Percentiles rank a stretch among this genome's conserved stretches.
Conservation (phyloP, 2,113 vertebrate species). For the Corythoichthys haematopterus region DNA sequence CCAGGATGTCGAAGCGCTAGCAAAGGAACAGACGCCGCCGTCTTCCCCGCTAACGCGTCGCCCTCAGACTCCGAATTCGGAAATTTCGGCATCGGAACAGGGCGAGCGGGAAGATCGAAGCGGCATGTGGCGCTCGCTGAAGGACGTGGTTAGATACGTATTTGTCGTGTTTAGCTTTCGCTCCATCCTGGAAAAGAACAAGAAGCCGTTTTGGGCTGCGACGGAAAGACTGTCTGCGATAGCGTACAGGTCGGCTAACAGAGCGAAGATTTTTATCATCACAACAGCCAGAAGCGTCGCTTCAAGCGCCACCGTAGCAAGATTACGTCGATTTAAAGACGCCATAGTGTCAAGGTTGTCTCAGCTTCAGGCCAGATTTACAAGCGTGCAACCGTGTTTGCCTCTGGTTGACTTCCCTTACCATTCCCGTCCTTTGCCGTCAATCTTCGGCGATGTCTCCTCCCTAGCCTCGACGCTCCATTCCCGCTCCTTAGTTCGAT, state of each 20-base stretch:
- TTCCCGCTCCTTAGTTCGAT: constrained; percentile 20
- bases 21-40: constrained; percentile 7
- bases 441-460: constrained; percentile 9
- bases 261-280: constrained; percentile 8
- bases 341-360: constrained; percentile 3
- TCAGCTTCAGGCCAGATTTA: constrained; percentile 12
- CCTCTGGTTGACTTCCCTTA: background rate
- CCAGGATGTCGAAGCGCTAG: constrained; percentile 20
- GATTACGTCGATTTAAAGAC: constrained; percentile 13
- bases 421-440: constrained; percentile 13
- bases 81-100: constrained; percentile 20
- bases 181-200: constrained; percentile 23
- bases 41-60: background rate
- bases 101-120: background rate
- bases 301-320: background rate
- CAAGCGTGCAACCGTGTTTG: background rate
- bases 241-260: constrained; percentile 6
- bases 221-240: constrained; percentile 24
- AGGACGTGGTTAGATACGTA: constrained; percentile 42
- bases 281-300: background rate
- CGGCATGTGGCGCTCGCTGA: constrained; percentile 36
- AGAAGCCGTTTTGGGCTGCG: constrained; percentile 16
- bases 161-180: constrained; percentile 49
- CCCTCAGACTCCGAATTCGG: constrained; percentile 3
- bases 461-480: constrained; percentile 11